Percentiles rank a stretch among this genome's conserved stretches.
These are phyloP conservation scores for Oryzias sinensis DNA, from an alignment of 2,797 vertebrate species.

Conservation along the genomic window DNA sequence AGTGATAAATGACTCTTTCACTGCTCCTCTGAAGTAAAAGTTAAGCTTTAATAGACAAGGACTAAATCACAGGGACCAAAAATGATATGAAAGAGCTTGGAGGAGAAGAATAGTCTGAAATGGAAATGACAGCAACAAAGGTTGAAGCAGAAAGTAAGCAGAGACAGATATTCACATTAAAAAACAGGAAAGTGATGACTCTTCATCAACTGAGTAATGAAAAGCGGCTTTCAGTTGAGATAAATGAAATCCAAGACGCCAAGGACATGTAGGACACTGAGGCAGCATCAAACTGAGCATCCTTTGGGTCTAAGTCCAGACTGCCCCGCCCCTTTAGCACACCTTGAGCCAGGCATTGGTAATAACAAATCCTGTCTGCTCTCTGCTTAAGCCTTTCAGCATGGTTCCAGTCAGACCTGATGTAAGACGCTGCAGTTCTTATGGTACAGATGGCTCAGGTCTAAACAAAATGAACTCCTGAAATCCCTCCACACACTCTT, in stretches of 20 bases:
- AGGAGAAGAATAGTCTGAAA: not conserved
- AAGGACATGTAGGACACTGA: not conserved
- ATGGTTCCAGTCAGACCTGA: no score
- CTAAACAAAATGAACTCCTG: no score
- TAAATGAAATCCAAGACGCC: not conserved
- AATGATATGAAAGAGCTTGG: constrained; percentile 9
- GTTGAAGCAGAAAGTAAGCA: not conserved
- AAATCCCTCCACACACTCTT: not conserved
- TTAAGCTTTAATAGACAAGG: no score
- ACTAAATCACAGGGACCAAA: constrained; percentile 8
- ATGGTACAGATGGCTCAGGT: no score
- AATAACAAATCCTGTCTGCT: not conserved
- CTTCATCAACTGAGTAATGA: not conserved
- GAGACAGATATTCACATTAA: constrained; percentile 13
- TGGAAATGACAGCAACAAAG: constrained; percentile 1
- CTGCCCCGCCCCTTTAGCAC: not conserved
- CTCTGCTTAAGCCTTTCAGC: not conserved
- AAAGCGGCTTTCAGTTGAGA: not conserved
- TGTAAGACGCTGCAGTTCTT: no score
- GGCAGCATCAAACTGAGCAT: no score
- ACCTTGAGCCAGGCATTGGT: not conserved
- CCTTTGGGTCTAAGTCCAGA: not conserved
- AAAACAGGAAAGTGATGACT: constrained; percentile 2
- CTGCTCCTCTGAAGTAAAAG: not conserved
- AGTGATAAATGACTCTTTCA: constrained; percentile 13